Evolutionary conservation across 2,113 vertebrate species (phyloP), one percentile per base, ranked within the genome.

Genomic region (Salminus brasiliensis): DNA sequence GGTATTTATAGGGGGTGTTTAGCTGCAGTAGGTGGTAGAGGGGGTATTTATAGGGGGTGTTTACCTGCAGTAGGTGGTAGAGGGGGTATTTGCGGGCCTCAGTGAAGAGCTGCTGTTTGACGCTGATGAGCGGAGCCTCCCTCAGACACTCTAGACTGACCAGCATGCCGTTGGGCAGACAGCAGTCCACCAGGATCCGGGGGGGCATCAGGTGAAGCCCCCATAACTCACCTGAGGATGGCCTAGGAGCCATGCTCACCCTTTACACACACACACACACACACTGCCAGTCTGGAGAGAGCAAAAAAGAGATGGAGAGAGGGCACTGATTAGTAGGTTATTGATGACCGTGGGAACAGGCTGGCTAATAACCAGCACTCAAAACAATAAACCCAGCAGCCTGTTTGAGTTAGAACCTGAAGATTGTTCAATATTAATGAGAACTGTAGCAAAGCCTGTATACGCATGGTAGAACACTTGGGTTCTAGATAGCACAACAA

Each of bases 141-240:
- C 94, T 89, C 73, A 94, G 87, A 74, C 93, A 94, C 81, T 95
- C 94, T 25, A 94, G 88, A 41, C 91, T 93, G 59, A 94, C 94
- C 86, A 95, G 87, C 89, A 95, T 94, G 49, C 94, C 93, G 1
- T 95, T 95, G 78, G 94, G 94, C 12, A 95, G 87, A 79, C 93
- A 94, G 84, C 94, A 95, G 81, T 95, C 94, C 87, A 95, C 94
- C 87, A 92, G 89, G 86, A 94, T 94, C 36, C 92, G 89, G 0
- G 94, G 94, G 81, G 93, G 94, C 94, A 95, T 95, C 79, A 95
- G 87, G 66, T 94, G 94, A 13, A 95, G 92, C 1, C 94, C 94
- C 94, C 93, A 95, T 78, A 95, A 84, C 73, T 95, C 94, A 57
- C 93, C 93, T 25, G 94, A 95, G 0, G 93, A 94, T 0, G 94